Conservation (phyloP, 2,888 invertebrate species). For the Apotomis capreana region DNA sequence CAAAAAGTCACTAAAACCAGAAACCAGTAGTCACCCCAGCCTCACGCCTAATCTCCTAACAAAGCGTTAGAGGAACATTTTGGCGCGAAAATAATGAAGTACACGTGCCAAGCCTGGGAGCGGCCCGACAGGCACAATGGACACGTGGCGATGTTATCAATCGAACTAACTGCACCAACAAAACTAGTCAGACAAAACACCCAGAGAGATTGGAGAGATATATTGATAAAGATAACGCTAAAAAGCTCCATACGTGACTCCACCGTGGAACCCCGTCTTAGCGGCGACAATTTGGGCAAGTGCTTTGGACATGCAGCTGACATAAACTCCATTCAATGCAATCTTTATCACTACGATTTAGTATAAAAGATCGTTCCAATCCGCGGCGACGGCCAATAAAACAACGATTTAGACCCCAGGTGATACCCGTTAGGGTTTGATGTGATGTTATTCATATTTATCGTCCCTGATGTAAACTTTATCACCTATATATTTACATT, state of each 20-base stretch:
- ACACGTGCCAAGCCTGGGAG: conserved; percentile 68
- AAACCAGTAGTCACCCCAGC: conserved; percentile 45
- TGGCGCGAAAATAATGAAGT: conserved; percentile 82
- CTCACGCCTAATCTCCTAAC: conserved; percentile 81
- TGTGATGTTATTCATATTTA: conserved; percentile 42
- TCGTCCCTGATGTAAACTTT: conserved; percentile 42
- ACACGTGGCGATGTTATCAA: conserved; percentile 78
- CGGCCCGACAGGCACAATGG: conserved; percentile 49
- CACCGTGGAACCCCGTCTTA: conserved; percentile 42
- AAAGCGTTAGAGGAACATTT: conserved; percentile 81
- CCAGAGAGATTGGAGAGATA: conserved; percentile 53
- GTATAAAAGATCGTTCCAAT: conserved; percentile 18
- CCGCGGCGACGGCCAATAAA: conserved; percentile 29
- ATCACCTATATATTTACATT: conserved; percentile 43
- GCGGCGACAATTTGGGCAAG: conserved; percentile 36
- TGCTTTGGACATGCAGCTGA: conserved; percentile 37
- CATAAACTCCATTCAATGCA: conserved; percentile 34
- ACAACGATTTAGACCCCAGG: conserved; percentile 38
- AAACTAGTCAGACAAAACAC: conserved; percentile 66
- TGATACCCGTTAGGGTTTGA: conserved; percentile 40
- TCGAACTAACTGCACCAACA: conserved; percentile 54
- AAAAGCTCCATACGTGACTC: conserved; percentile 43
- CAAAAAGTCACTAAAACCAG: conserved; percentile 46
- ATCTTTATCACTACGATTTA: conserved; percentile 35
- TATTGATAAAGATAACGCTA: conserved; percentile 45